Conservation (phyloP, 1,140 invertebrate genomes). For the Limonius californicus region DNA sequence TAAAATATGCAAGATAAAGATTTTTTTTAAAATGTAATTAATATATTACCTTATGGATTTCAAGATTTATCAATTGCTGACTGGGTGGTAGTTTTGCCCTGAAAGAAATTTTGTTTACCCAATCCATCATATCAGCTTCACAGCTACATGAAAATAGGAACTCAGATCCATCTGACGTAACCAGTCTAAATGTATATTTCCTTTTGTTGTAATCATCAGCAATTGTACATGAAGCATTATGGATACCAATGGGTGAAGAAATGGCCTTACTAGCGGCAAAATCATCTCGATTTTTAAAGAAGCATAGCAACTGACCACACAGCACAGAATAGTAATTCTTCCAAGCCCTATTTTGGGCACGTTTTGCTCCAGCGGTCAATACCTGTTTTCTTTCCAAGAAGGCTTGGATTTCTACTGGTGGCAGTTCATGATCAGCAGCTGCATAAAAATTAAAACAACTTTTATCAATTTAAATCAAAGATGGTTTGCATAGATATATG, state of each 20-base stretch:
- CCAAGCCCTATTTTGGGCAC: constrained; percentile 93
- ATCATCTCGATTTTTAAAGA: constrained; percentile 95
- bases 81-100: constrained; percentile 88
- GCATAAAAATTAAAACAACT: constrained; percentile 5
- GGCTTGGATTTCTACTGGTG: constrained; percentile 89
- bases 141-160: constrained; percentile 81
- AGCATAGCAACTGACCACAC: constrained; percentile 94
- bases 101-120: constrained; percentile 92
- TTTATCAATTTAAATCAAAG: not conserved
- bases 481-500: no score
- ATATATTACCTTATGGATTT: constrained; percentile 46
- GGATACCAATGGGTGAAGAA: constrained; percentile 84
- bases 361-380: constrained; percentile 86
- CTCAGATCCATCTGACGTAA: constrained; percentile 86
- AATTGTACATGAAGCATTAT: constrained; percentile 77
- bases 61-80: constrained; percentile 82
- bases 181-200: constrained; percentile 88
- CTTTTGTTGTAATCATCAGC: constrained; percentile 94
- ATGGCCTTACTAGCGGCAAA: constrained; percentile 84
- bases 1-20: no score
- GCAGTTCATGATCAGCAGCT: constrained; percentile 53
- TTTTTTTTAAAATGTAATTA: not conserved
- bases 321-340: constrained; percentile 93
- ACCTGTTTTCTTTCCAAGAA: constrained; percentile 93
- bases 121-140: constrained; percentile 79